A percentile compares a stretch with the other conserved stretches of the same genome.
These are phyloP conservation scores for Drosophila navojoa DNA, from an alignment of 1,140 invertebrate genomes.

Conservation along the genomic window DNA sequence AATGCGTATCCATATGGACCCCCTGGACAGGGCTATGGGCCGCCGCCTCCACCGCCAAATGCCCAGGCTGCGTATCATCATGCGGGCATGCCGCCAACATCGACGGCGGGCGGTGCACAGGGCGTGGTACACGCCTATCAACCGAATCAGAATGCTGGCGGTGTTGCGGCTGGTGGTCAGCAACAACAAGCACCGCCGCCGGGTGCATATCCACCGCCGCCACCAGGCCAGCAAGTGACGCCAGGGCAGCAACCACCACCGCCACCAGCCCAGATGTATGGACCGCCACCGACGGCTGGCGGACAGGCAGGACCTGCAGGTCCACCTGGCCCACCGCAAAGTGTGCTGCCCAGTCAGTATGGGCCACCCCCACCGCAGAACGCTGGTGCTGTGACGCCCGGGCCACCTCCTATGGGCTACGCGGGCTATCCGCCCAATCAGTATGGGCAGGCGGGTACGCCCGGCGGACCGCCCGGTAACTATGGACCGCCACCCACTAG, in stretches of 20 bases:
- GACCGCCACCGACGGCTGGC: constrained; percentile 80
- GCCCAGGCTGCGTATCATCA: constrained; percentile 84
- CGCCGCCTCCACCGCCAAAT: constrained; percentile 71
- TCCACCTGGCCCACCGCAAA: constrained; percentile 63
- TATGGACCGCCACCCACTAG: constrained; percentile 70
- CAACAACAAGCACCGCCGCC: constrained; percentile 70
- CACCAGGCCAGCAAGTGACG: constrained; percentile 62
- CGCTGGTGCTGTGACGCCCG: constrained; percentile 42
- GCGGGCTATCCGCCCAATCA: constrained; percentile 76
- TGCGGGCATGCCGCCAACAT: constrained; percentile 65
- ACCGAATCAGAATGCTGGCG: constrained; percentile 47
- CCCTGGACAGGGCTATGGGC: constrained; percentile 74
- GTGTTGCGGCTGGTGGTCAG: constrained; percentile 42
- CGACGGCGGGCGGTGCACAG: constrained; percentile 41
- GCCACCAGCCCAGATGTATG: constrained; percentile 72
- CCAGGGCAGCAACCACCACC: constrained; percentile 66
- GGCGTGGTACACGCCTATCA: constrained; percentile 65
- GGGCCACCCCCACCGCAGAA: constrained; percentile 80
- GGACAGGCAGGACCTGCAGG: constrained; percentile 78
- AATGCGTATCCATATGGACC: constrained; percentile 84
- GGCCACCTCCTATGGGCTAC: constrained; percentile 77
- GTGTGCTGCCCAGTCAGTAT: constrained; percentile 72
- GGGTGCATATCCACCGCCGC: constrained; percentile 68
- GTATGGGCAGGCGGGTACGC: constrained; percentile 65
- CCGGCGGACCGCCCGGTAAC: constrained; percentile 68